Percentiles rank a stretch among this genome's conserved stretches.
Conservation (phyloP, 2,797 vertebrate genomes). For the Silurus lanzhouensis region DNA sequence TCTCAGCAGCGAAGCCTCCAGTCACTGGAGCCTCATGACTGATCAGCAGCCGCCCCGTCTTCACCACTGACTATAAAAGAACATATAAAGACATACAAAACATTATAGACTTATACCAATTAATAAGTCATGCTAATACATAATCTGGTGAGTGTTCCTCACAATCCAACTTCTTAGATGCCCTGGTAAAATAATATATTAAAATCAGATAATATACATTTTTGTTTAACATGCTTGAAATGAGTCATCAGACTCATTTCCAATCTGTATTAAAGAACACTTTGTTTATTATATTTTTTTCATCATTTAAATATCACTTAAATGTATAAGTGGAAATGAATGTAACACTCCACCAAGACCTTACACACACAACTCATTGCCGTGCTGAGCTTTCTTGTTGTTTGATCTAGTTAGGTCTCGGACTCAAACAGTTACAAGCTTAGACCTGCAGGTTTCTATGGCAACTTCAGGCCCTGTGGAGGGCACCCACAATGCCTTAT, state of each 20-base stretch:
- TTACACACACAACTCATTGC: not conserved
- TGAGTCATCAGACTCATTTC: not conserved
- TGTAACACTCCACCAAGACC: not conserved
- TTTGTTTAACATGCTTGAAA: not conserved
- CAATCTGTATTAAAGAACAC: not conserved
- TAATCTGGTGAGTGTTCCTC: not conserved
- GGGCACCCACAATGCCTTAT: conserved; percentile 16
- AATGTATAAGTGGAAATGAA: not conserved
- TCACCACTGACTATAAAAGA: conserved; percentile 85
- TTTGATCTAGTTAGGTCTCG: not conserved
- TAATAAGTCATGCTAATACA: not conserved
- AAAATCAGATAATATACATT: not conserved
- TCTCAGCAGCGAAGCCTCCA: conserved; percentile 95
- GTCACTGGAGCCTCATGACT: conserved; percentile 97
- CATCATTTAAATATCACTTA: not conserved
- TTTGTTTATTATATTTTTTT: not conserved
- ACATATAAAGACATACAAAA: conserved; percentile 13
- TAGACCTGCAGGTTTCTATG: conserved; percentile 14
- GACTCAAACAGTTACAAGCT: conserved; percentile 17
- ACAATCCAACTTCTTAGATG: too few relatives aligned
- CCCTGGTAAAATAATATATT: not conserved
- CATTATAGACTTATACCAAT: not conserved
- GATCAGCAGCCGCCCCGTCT: conserved; percentile 92
- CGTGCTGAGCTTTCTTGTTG: not conserved
- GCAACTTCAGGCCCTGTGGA: conserved; percentile 8